These are phyloP conservation scores for Agrotis ipsilon DNA, from an alignment of 2,888 invertebrate species.

Conservation along the genomic window DNA sequence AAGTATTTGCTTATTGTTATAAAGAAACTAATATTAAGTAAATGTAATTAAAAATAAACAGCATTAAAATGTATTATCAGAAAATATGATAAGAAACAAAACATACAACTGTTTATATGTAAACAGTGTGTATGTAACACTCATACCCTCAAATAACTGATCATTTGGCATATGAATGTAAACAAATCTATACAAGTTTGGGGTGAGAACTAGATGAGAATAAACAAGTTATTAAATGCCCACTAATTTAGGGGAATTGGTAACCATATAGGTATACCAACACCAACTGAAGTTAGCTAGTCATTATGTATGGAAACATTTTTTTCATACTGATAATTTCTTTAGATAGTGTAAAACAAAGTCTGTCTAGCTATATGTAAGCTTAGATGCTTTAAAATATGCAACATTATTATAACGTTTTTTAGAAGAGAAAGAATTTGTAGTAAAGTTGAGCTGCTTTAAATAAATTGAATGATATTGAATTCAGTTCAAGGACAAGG, in stretches of 20 bases:
- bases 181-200: conserved; percentile 1
- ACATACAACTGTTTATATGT: conserved; percentile 13
- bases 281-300: not conserved
- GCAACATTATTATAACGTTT: too few relatives aligned
- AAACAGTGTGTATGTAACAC: not conserved
- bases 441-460: too few relatives aligned
- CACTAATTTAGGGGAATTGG: not conserved
- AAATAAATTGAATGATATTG: not conserved
- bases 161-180: not conserved
- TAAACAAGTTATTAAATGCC: not conserved
- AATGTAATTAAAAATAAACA: conserved; percentile 3
- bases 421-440: too few relatives aligned
- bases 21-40: not conserved
- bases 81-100: conserved; percentile 17
- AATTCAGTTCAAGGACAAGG: not conserved
- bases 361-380: too few relatives aligned
- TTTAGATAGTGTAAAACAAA: too few relatives aligned
- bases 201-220: not conserved
- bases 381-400: too few relatives aligned
- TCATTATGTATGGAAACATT: not conserved
- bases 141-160: conserved; percentile 1
- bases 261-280: not conserved
- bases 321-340: too few relatives aligned
- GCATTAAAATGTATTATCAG: conserved; percentile 12
- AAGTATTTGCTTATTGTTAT: not conserved